A percentile compares a stretch with the other conserved stretches of the same genome.
These are phyloP conservation scores for Bubo blakistoni DNA, from an alignment of 2,113 vertebrate genomes.

Conservation along the genomic window DNA sequence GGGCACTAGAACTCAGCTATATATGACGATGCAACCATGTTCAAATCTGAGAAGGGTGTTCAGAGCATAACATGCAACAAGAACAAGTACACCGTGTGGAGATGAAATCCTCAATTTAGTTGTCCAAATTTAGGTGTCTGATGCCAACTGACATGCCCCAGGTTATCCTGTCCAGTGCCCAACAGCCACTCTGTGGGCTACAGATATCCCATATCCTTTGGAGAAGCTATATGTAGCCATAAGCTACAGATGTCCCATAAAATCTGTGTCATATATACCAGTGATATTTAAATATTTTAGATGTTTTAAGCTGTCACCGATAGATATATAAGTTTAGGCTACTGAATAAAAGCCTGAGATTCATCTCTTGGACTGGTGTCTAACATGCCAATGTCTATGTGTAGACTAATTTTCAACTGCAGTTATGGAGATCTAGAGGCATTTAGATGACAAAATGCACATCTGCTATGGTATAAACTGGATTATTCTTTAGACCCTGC, in stretches of 20 bases:
- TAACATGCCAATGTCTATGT: accelerated
- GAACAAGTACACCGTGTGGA: not conserved
- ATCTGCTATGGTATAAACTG: not conserved
- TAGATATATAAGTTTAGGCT: not conserved
- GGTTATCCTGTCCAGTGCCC: not conserved
- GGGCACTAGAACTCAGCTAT: not conserved
- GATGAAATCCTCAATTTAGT: not conserved
- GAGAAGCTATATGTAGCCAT: too few species aligned
- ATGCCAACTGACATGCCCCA: accelerated
- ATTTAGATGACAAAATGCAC: not conserved
- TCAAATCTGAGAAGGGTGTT: not conserved
- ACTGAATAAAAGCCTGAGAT: not conserved
- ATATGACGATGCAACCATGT: not conserved
- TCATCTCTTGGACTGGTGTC: not conserved
- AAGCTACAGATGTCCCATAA: not conserved
- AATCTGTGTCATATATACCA: not conserved
- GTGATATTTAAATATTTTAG: not conserved
- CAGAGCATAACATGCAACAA: accelerated
- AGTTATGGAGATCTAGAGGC: not conserved
- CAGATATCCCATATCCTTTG: too few species aligned
- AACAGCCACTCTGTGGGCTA: not conserved
- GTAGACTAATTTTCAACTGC: not conserved
- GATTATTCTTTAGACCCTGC: not conserved
- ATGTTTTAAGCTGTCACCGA: not conserved
- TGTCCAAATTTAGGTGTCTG: not conserved